A percentile compares a stretch with the other conserved stretches of the same genome.
Evolutionary conservation across 2,888 invertebrate genomes (phyloP).

Genomic region (Automeris io): DNA sequence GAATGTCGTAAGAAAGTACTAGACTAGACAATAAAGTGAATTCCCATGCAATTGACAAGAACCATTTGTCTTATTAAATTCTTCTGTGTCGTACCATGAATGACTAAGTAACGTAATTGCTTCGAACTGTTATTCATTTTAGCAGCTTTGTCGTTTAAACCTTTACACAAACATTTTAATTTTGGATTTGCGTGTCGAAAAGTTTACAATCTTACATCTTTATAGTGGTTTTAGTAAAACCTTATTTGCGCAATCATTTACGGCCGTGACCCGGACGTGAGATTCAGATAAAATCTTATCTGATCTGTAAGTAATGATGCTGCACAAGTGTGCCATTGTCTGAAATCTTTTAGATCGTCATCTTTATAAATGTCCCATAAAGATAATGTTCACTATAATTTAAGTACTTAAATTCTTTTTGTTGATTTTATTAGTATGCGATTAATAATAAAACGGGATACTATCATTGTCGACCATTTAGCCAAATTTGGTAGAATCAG

Average conservation of each 20-base stretch:
- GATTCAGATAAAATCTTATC: slow-evolving; percentile 39
- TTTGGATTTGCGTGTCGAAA: slow-evolving; percentile 15
- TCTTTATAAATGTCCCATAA: slow-evolving; percentile 12
- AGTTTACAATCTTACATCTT: slow-evolving; percentile 29
- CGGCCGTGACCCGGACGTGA: slow-evolving; percentile 39
- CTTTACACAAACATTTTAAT: neutral
- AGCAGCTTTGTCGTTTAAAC: slow-evolving; percentile 3
- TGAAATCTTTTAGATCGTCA: slow-evolving; percentile 18
- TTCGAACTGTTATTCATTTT: slow-evolving; percentile 1
- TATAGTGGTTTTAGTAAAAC: slow-evolving; percentile 24
- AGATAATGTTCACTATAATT: neutral
- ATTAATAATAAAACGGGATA: too few relatives aligned
- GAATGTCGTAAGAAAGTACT: too few relatives aligned
- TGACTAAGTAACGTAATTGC: slow-evolving; percentile 2
- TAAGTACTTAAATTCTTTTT: neutral
- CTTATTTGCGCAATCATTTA: slow-evolving; percentile 36
- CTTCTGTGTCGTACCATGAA: slow-evolving; percentile 5
- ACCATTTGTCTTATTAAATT: slow-evolving; percentile 4
- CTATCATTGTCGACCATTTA: too few relatives aligned
- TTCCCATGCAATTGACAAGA: neutral
- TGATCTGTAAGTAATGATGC: slow-evolving; percentile 32
- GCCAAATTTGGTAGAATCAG: too few relatives aligned
- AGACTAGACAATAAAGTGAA: neutral
- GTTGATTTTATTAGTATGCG: neutral
- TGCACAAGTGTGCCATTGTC: slow-evolving; percentile 37